Conservation (phyloP, 2,888 invertebrate genomes). For the Hetaerina titia region DNA sequence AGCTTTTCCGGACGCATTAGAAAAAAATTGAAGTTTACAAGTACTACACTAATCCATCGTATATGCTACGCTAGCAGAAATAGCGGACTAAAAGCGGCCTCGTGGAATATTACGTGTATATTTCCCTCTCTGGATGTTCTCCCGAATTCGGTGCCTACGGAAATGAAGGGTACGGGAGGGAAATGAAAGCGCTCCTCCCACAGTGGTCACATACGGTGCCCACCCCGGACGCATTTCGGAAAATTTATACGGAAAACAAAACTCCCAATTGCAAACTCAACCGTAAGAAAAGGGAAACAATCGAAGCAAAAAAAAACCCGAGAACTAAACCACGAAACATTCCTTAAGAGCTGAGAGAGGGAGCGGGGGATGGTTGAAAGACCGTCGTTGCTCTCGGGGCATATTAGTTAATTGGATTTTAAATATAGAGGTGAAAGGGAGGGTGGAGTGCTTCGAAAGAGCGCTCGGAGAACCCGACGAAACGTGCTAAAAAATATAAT, state of each 20-base stretch:
- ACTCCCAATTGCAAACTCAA: background rate
- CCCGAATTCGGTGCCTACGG: background rate
- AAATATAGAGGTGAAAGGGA: background rate
- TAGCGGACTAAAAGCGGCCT: background rate
- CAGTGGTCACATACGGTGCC: background rate
- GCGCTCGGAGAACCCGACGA: background rate
- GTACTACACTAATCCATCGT: background rate
- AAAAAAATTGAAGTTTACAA: background rate
- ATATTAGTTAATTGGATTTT: constrained; percentile 3
- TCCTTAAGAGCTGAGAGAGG: too few relatives aligned
- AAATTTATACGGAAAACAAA: constrained; percentile 1
- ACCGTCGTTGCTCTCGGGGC: background rate
- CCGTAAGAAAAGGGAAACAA: background rate
- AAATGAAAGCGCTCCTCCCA: background rate
- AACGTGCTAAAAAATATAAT: background rate
- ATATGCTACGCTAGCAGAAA: background rate
- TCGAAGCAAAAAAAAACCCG: background rate
- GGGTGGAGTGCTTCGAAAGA: background rate
- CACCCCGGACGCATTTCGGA: background rate
- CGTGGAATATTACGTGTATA: background rate
- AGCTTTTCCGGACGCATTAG: background rate
- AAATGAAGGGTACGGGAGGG: background rate
- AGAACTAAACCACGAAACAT: background rate
- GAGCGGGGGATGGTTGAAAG: too few relatives aligned
- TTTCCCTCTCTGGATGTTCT: background rate